Base-by-base conservation (phyloP, 2,888 invertebrate genomes). In the Tyria jacobaeae region DNA sequence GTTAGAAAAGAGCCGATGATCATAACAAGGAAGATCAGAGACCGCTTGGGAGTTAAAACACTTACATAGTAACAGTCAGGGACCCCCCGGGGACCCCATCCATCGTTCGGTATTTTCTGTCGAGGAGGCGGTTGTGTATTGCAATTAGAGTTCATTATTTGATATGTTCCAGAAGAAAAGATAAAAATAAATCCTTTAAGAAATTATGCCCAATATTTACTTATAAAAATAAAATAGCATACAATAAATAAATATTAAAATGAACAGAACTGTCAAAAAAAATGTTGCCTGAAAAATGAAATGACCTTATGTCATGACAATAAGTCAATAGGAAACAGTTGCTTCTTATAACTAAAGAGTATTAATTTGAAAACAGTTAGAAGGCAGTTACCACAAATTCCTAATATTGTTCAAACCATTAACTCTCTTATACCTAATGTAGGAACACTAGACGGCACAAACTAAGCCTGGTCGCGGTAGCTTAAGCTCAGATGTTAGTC, bases 31-130 rank as follows among this genome's bases (percentile, higher is more conserved):
- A n/a, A n/a, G n/a, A n/a, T n/a, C n/a, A n/a, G n/a, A n/a, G n/a
- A n/a, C n/a, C n/a, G n/a, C n/a, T n/a, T n/a, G n/a, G n/a, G n/a
- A n/a, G n/a, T 9, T n/a, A 27, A 14, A 41, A 54, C 21, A 44
- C 68, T 65, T 57, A 74, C 93, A 71, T 92, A 91, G 50, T 92
- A 92, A 60, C 88, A 89, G 21, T 92, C 92, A 0, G 87, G 89
- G 0, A 64, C 82, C 0, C 92, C 92, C 27, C 89, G 81, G 0
- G 92, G 92, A 0, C 93, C 93, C 0, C 75, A 76, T 0, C 92
- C 92, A 57, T 92, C 92, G 68, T 89, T 89, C 0, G 92, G 92
- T 34, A 90, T 59, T 44, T 89, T 89, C 0, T 86, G 87, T 39
- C 83, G 55, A 7, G 34, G 44, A 15, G 27, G 47, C n/a, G 34